A percentile compares a stretch with the other conserved stretches of the same genome.
Evolutionary conservation across 2,113 vertebrate genomes (phyloP).

Genomic region (Callionymus lyra): DNA sequence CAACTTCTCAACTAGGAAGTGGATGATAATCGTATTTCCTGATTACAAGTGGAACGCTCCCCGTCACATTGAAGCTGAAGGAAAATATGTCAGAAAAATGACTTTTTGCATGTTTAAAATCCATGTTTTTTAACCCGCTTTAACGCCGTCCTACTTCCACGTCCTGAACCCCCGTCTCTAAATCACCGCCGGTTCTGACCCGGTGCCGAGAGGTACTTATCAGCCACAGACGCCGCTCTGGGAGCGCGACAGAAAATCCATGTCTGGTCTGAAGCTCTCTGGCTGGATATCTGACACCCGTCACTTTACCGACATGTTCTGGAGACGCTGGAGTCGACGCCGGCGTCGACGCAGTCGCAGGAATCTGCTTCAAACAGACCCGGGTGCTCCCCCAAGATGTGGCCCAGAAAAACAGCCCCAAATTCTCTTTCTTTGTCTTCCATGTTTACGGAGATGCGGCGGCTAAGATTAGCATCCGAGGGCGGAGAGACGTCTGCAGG

Average conservation of each 20-base stretch:
- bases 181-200: slow-evolving; percentile 6
- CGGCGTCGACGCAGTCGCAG: neutral
- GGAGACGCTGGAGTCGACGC: neutral
- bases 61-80: too few relatives aligned
- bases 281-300: neutral
- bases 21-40: too few relatives aligned
- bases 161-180: slow-evolving; percentile 5
- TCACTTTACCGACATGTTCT: neutral
- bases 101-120: too few relatives aligned
- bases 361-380: slow-evolving; percentile 21
- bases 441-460: neutral
- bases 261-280: neutral
- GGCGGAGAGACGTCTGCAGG: too few relatives aligned
- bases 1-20: too few relatives aligned
- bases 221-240: slow-evolving; percentile 6
- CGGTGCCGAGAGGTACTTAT: slow-evolving; percentile 3
- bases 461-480: too few relatives aligned
- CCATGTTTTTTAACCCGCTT: too few relatives aligned
- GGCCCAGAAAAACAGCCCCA: slow-evolving; percentile 52
- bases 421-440: slow-evolving; percentile 2
- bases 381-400: slow-evolving; percentile 24
- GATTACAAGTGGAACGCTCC: too few relatives aligned
- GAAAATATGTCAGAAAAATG: too few relatives aligned
- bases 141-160: too few relatives aligned
- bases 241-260: slow-evolving; percentile 13